These are phyloP conservation scores for Mastomys coucha DNA, from an alignment of 2,113 vertebrate species.

Conservation along the genomic window DNA sequence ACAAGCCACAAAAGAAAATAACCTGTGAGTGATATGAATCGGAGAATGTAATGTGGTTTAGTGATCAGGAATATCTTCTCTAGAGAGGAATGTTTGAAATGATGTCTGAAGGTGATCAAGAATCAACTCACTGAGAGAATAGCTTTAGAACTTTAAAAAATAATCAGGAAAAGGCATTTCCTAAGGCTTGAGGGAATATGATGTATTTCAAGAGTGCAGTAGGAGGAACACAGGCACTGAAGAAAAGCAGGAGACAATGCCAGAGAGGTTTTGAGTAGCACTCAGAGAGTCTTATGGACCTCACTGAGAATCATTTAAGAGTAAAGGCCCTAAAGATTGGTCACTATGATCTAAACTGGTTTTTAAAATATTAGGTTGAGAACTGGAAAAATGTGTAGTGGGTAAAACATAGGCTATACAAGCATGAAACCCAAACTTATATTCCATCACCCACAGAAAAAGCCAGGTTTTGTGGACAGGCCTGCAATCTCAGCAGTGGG, in stretches of 20 bases:
- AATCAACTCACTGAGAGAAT: constrained; percentile 17
- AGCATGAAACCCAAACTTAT: not conserved
- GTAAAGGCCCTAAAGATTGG: not conserved
- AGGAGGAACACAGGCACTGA: not conserved
- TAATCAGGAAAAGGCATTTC: not conserved
- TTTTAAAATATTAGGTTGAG: not conserved
- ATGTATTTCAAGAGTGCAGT: not conserved
- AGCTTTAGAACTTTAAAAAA: not conserved
- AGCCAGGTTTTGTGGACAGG: not conserved
- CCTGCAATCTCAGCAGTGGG: not conserved
- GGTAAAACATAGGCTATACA: no score
- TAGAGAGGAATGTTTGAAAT: not conserved
- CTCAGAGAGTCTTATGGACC: not conserved
- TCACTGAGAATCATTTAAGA: not conserved
- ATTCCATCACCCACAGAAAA: not conserved
- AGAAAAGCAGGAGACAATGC: not conserved
- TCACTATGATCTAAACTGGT: not conserved
- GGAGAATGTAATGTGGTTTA: not conserved
- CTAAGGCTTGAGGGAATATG: not conserved
- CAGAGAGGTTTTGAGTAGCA: not conserved
- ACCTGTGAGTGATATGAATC: not conserved
- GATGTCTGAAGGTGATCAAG: not conserved
- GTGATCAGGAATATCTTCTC: not conserved
- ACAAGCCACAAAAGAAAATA: not conserved
- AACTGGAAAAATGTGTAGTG: not conserved